Evolutionary conservation across 2,888 invertebrate genomes (phyloP), one percentile per base, ranked within the genome.

Genomic region (Mimumesa dahlbomi): DNA sequence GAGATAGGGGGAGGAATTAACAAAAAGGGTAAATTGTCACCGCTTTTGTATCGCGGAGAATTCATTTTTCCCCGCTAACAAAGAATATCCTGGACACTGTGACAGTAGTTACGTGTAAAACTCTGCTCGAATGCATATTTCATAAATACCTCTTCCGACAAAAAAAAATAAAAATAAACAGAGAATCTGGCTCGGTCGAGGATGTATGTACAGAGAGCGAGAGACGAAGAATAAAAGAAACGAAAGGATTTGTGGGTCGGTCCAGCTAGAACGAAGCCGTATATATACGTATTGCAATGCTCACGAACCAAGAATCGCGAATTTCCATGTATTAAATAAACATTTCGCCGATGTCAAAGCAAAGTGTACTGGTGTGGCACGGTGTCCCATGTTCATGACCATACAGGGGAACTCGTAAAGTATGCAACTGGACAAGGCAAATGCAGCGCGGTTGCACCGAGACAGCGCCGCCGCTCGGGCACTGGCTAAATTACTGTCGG

Each of bases 391-490:
- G 75, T 76, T 77, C 79, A 73, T 73, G 82, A 82, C 80, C 79
- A 80, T 83, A 81, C 77, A 66, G 71, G 68, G 68, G 53, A 61
- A 72, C 76, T 78, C 82, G 75, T 82, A 79, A 84, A 84, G 63
- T 77, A 79, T 75, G 63, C 61, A 61, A 58, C 57, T 36, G 58
- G 68, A 76, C 73, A 64, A 66, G 65, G 69, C 69, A 61, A 81
- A 80, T 75, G 73, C 68, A 63, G 19, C 64, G 38, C 22, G 45
- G 45, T 52, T 43, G 62, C 63, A 57, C 16, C 73, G 31, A 19
- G 62, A 50, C 63, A 45, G 59, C 22, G 57, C 57, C 65, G 49
- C 50, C 48, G 53, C 50, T 38, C 29, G 52, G 36, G 52, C 61
- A 19, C 49, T 45, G 45, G 62, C 56, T 74, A 76, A 74, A 76